Evolutionary conservation across 1,140 invertebrate genomes (phyloP).

Genomic region (Leptoteleia sp.): DNA sequence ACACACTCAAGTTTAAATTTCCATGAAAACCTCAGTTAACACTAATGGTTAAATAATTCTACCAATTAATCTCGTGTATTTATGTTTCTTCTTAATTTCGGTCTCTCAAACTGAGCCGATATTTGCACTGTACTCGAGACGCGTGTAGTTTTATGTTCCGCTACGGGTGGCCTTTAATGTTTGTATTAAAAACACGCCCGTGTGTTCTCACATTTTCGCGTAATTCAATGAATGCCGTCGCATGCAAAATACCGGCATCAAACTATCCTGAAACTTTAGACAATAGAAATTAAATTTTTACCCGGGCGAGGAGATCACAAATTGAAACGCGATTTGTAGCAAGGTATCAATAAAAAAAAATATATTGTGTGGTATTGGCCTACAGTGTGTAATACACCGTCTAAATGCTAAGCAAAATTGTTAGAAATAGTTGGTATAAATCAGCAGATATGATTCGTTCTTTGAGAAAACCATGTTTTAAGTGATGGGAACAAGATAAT

Average conservation of each 20-base stretch:
- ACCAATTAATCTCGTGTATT: too few relatives aligned
- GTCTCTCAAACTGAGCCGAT: neutral
- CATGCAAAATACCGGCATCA: constrained; percentile 15
- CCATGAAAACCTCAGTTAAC: neutral
- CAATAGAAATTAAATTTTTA: constrained; percentile 24
- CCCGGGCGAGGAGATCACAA: neutral
- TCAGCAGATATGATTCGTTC: too few relatives aligned
- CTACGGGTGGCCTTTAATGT: neutral
- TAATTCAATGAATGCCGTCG: constrained; percentile 3
- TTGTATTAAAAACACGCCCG: neutral
- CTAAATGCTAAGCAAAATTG: too few relatives aligned
- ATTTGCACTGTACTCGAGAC: neutral
- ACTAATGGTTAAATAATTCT: too few relatives aligned
- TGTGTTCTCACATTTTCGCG: constrained; percentile 1
- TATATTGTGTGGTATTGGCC: too few relatives aligned
- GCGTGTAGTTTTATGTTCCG: neutral
- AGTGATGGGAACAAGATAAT: too few relatives aligned
- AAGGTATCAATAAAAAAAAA: constrained; percentile 22
- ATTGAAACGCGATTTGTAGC: constrained; percentile 13
- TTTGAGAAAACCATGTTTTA: too few relatives aligned
- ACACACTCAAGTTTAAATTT: too few relatives aligned
- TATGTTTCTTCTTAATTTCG: too few relatives aligned
- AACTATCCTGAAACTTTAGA: constrained; percentile 27
- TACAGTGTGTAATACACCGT: too few relatives aligned
- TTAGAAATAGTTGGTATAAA: too few relatives aligned